Evolutionary conservation across 2,113 vertebrate genomes (phyloP).

Genomic region (Calidris pygmaea): DNA sequence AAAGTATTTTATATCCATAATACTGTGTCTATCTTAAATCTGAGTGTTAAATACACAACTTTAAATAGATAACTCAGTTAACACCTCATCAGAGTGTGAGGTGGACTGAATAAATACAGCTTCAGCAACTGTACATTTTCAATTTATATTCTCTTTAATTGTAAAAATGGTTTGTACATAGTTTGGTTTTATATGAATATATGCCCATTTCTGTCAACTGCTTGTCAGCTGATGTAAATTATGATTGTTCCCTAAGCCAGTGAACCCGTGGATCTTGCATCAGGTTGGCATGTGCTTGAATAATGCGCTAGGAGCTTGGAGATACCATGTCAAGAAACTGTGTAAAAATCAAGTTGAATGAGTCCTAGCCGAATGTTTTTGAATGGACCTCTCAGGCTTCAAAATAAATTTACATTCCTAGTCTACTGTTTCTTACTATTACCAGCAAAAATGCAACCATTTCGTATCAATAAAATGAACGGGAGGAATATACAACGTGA

Average conservation of each 20-base stretch:
- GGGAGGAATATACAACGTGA: background rate
- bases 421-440: background rate
- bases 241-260: background rate
- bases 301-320: background rate
- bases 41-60: background rate
- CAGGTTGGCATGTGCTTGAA: background rate
- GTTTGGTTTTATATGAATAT: background rate
- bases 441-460: background rate
- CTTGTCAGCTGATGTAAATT: background rate
- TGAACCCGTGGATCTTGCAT: background rate
- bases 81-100: background rate
- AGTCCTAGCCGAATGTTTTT: background rate
- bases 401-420: background rate
- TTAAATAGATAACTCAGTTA: background rate
- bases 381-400: background rate
- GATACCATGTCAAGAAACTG: background rate
- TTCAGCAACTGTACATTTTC: background rate
- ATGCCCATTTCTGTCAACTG: background rate
- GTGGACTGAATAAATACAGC: background rate
- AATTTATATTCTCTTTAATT: background rate
- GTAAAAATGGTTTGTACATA: background rate
- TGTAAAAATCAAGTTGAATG: background rate
- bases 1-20: background rate
- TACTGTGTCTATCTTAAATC: background rate
- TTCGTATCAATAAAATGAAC: background rate